Conservation (phyloP, 2,888 invertebrate species). For the Acronicta alni region DNA sequence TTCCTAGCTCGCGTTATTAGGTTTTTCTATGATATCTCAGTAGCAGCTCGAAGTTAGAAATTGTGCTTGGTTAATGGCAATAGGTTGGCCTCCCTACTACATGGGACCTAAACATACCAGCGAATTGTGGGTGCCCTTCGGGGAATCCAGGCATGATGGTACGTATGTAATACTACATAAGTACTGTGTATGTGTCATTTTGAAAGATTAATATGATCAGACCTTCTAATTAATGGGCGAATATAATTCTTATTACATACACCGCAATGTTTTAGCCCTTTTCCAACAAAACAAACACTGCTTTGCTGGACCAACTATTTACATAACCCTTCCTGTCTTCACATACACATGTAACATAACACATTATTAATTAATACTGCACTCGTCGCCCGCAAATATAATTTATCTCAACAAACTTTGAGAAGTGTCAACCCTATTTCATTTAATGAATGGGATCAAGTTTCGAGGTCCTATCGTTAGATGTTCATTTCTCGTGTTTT, state of each 20-base stretch:
- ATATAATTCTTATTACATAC: neutral
- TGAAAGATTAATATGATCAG: neutral
- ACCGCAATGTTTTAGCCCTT: constrained; percentile 8
- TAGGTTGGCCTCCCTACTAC: too few species aligned
- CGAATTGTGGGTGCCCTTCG: too few species aligned
- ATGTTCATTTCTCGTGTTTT: constrained; percentile 45
- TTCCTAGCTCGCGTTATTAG: too few species aligned
- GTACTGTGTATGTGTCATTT: too few species aligned
- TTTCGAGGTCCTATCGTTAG: constrained; percentile 48
- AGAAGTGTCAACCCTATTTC: constrained; percentile 75
- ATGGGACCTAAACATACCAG: too few species aligned
- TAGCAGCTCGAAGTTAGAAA: too few species aligned
- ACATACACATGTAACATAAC: constrained; percentile 37
- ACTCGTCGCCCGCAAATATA: constrained; percentile 55
- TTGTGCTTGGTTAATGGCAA: too few species aligned
- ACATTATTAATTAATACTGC: constrained; percentile 60
- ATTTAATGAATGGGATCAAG: constrained; percentile 65
- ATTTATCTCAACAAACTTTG: constrained; percentile 63
- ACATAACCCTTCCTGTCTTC: constrained; percentile 23
- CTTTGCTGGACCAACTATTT: constrained; percentile 26
- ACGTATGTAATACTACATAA: too few species aligned
- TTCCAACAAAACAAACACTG: constrained; percentile 31
- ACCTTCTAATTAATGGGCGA: neutral
- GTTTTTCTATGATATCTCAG: too few species aligned
- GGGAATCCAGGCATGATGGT: too few species aligned